A percentile compares a stretch with the other conserved stretches of the same genome.
Evolutionary conservation across 2,113 vertebrate species (phyloP).

Genomic region (Porphyrio hochstetteri): DNA sequence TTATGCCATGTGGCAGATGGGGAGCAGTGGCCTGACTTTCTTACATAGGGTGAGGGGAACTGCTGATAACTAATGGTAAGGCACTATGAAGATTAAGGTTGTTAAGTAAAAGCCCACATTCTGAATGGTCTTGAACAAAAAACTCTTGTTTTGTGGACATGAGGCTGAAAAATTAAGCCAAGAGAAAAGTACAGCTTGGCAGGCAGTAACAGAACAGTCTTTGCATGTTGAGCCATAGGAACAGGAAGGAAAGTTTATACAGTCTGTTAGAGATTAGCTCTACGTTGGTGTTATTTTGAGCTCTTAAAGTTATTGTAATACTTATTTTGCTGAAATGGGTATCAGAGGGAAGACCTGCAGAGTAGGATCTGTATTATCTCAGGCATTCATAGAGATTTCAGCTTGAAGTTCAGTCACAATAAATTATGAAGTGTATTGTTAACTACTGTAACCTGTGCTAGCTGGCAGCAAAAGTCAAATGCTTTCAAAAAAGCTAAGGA

Average conservation of each 20-base stretch:
- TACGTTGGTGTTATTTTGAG: background rate
- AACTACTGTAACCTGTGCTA: background rate
- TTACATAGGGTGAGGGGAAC: background rate
- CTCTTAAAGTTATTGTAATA: background rate
- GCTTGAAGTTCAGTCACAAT: background rate
- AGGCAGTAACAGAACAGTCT: background rate
- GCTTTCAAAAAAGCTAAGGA: background rate
- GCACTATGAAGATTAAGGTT: rapidly evolving
- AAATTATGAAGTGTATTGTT: background rate
- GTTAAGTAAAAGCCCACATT: background rate
- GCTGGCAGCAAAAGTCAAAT: background rate
- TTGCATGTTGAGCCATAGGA: rapidly evolving
- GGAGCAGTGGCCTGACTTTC: rapidly evolving
- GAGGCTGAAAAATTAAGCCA: background rate
- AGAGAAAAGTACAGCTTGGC: background rate
- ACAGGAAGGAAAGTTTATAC: rapidly evolving
- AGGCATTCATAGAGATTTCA: background rate
- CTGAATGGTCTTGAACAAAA: background rate
- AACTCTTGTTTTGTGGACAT: rapidly evolving
- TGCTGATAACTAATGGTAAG: background rate
- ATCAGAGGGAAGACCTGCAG: background rate
- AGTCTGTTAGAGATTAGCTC: background rate
- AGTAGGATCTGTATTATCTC: background rate
- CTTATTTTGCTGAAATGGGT: background rate
- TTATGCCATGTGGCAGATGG: background rate